Percentiles rank a stretch among this genome's conserved stretches.
Conservation (phyloP, 1,140 invertebrate species). For the honey bee (Apis mellifera) region Amel_HAv3.1 CM009939.2:10616501-10617000, state of each 20-base stretch:
- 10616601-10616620: too few relatives aligned
- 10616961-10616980: neutral
- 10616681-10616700: slow-evolving; percentile 59
- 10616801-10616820: too few relatives aligned
- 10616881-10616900: neutral
- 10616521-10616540: too few relatives aligned
- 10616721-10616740: slow-evolving; percentile 48
- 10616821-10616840: too few relatives aligned
- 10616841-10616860: too few relatives aligned
- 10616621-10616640: slow-evolving; percentile 41
- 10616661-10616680: slow-evolving; percentile 52
- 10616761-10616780: slow-evolving; percentile 1
- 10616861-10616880: too few relatives aligned
- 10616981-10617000: neutral
- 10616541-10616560: too few relatives aligned
- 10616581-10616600: too few relatives aligned
- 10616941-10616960: neutral
- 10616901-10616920: neutral
- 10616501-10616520: too few relatives aligned
- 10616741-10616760: too few relatives aligned
- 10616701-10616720: slow-evolving; percentile 46
- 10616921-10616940: neutral
- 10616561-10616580: too few relatives aligned
- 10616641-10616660: slow-evolving; percentile 58
- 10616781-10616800: neutral